Conservation (phyloP, 2,797 vertebrate genomes). For the Pelobates cultripes region DNA sequence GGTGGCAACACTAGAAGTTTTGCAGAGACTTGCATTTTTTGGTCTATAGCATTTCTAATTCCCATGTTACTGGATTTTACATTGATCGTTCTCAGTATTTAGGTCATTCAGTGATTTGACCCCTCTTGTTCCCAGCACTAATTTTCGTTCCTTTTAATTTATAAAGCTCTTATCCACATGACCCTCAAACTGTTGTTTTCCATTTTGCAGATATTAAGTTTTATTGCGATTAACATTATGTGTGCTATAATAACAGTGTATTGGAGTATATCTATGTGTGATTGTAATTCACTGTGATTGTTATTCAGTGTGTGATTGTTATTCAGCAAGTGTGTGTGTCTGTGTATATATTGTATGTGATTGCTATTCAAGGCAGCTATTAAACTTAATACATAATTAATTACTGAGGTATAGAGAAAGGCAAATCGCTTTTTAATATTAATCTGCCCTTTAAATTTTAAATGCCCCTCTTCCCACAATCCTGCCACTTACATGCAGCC, state of each 20-base stretch:
- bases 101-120: no score
- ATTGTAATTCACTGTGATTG: constrained; percentile 37
- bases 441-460: constrained; percentile 56
- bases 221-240: background rate
- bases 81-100: no score
- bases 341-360: constrained; percentile 51
- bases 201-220: background rate
- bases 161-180: background rate
- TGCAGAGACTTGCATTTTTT: no score
- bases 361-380: constrained; percentile 51
- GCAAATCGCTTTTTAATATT: constrained; percentile 55
- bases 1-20: no score
- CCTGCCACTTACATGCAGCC: constrained; percentile 32
- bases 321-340: constrained; percentile 31
- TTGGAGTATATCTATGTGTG: constrained; percentile 5
- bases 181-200: background rate
- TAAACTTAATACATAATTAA: constrained; percentile 56
- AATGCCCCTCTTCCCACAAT: constrained; percentile 38
- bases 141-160: no score
- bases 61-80: no score
- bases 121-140: no score
- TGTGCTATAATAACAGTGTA: background rate
- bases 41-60: no score
- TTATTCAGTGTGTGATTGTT: constrained; percentile 18
- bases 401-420: constrained; percentile 54